Percentiles rank a stretch among this genome's conserved stretches.
phyloP scores from a whole-genome alignment of 2,797 vertebrate genomes.

The Morelia viridis region DNA sequence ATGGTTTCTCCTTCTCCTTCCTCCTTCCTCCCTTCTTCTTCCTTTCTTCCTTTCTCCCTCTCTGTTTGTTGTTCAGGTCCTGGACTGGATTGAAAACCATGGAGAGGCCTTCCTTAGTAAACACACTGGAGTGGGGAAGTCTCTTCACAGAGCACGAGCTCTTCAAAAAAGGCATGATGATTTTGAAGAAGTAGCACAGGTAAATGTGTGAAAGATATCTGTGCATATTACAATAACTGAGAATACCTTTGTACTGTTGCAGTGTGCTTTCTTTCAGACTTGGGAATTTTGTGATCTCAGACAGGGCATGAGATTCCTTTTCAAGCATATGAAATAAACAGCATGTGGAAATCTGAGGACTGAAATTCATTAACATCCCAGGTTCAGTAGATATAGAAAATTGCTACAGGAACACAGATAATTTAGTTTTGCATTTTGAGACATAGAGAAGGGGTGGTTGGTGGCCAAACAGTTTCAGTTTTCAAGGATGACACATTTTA shows the following conservation, averaged over 20 bases:
- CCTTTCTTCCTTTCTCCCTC: fast-evolving
- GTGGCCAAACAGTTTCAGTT: not conserved
- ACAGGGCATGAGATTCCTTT: not conserved
- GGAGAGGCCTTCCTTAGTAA: conserved; percentile 98
- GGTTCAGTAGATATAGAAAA: not conserved
- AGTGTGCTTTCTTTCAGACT: not conserved
- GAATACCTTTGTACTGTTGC: not conserved
- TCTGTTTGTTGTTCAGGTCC: conserved; percentile 77
- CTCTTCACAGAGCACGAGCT: conserved; percentile 90
- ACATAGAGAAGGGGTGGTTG: not conserved
- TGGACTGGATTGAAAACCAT: conserved; percentile 99
- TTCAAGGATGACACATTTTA: not conserved
- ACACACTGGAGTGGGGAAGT: conserved; percentile 95
- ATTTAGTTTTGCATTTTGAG: not conserved
- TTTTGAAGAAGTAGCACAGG: conserved; percentile 96
- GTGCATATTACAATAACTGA: not conserved
- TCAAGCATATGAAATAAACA: not conserved
- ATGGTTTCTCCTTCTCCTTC: conserved; percentile 30
- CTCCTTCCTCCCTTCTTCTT: not conserved
- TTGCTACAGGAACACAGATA: not conserved
- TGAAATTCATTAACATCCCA: not conserved
- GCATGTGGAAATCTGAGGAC: not conserved
- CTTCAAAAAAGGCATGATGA: conserved; percentile 96
- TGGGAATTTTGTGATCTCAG: not conserved
- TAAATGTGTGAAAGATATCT: conserved; percentile 57